Evolutionary conservation across 2,888 invertebrate species (phyloP).

Genomic region (Metalampra italica): DNA sequence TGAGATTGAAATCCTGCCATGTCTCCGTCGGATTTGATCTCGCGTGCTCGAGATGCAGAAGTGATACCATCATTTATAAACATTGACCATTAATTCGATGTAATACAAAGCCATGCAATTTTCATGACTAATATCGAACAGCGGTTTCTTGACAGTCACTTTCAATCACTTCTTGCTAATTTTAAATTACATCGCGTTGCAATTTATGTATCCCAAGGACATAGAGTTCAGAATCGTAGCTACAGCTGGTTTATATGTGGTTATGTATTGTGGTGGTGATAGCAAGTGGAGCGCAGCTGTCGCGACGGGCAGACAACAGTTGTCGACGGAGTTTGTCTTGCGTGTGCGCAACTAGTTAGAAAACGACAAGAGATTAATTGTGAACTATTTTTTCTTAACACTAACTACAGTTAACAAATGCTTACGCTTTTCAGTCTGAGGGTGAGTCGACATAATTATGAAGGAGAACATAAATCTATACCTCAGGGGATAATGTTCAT

Average conservation of each 20-base stretch:
- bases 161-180: conserved; percentile 45
- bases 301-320: conserved; percentile 73
- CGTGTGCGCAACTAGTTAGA: conserved; percentile 43
- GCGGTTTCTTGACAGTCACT: conserved; percentile 54
- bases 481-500: background rate
- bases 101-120: conserved; percentile 51
- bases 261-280: conserved; percentile 17
- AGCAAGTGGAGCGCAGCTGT: conserved; percentile 72
- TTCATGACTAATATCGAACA: conserved; percentile 59
- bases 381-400: conserved; percentile 47
- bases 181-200: conserved; percentile 16
- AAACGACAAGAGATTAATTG: conserved; percentile 52
- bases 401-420: background rate
- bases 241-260: conserved; percentile 14
- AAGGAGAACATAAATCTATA: background rate
- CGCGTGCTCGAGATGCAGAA: conserved; percentile 15
- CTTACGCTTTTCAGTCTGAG: too few species aligned
- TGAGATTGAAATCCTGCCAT: conserved; percentile 2
- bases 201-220: conserved; percentile 26
- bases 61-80: conserved; percentile 46
- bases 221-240: conserved; percentile 33
- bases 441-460: background rate
- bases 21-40: conserved; percentile 6
- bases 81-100: conserved; percentile 49
- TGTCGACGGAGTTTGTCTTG: conserved; percentile 66